phyloP scores from a whole-genome alignment of 2,797 vertebrate genomes.

The Etheostoma perlongum region DNA sequence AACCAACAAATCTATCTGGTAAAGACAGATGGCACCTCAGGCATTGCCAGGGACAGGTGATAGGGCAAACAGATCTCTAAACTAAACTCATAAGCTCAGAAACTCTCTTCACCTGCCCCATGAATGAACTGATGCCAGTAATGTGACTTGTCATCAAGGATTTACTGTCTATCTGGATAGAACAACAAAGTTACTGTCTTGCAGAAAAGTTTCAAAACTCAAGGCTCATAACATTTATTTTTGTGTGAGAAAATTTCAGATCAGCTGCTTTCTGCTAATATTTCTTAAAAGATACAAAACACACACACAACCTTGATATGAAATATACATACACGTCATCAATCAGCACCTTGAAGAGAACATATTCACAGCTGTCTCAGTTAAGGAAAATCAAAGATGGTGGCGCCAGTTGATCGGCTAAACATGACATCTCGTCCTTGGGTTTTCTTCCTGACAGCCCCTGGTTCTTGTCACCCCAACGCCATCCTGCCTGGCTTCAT shows the following conservation, averaged over 20 bases:
- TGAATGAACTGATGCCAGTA: constrained; percentile 13
- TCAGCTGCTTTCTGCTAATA: constrained; percentile 23
- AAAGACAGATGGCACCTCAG: constrained; percentile 45
- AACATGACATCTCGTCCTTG: constrained; percentile 65
- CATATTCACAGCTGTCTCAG: constrained; percentile 62
- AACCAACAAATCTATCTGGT: constrained; percentile 42
- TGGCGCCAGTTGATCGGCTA: constrained; percentile 46
- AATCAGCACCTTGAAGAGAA: constrained; percentile 40
- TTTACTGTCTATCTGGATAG: background rate
- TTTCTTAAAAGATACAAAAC: constrained; percentile 23
- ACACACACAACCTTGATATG: constrained; percentile 15
- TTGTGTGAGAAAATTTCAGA: constrained; percentile 25
- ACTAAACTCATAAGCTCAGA: background rate
- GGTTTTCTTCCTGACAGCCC: constrained; percentile 68
- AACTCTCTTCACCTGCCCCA: background rate
- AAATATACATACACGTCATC: constrained; percentile 39
- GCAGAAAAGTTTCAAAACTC: constrained; percentile 21
- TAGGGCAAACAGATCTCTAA: constrained; percentile 16
- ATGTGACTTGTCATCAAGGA: constrained; percentile 29
- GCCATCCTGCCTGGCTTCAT: constrained; percentile 67
- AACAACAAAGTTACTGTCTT: constrained; percentile 39
- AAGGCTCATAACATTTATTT: constrained; percentile 16
- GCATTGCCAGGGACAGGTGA: constrained; percentile 33
- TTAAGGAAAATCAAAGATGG: constrained; percentile 64
- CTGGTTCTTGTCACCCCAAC: constrained; percentile 78